phyloP scores from a whole-genome alignment of 2,888 invertebrate genomes.

The Dermolepida albohirtum region DNA sequence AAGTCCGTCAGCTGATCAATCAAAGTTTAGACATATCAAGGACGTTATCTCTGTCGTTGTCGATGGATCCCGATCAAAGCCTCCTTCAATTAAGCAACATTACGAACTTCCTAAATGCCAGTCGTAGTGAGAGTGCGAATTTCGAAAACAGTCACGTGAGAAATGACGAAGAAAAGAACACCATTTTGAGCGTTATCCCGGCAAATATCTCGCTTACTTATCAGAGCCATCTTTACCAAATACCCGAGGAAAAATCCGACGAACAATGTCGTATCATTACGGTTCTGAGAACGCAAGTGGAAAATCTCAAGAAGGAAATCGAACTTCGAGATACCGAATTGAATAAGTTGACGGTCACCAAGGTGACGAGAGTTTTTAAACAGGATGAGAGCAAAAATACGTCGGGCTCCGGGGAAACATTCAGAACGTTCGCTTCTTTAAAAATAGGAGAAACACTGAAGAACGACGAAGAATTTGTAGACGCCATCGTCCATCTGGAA shows the following conservation, averaged over 20 bases:
- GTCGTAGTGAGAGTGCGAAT: conserved; percentile 54
- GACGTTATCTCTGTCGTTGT: conserved; percentile 64
- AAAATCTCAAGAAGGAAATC: conserved; percentile 61
- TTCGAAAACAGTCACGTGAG: conserved; percentile 57
- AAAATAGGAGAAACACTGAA: conserved; percentile 47
- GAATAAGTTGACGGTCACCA: conserved; percentile 50
- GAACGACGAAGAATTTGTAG: conserved; percentile 49
- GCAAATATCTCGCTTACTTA: conserved; percentile 58
- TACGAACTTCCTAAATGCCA: conserved; percentile 63
- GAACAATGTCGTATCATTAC: conserved; percentile 54
- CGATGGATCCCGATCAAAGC: conserved; percentile 66
- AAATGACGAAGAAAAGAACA: conserved; percentile 46
- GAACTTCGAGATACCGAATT: conserved; percentile 61
- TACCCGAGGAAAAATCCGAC: conserved; percentile 38
- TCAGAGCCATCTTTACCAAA: conserved; percentile 55
- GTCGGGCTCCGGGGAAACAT: conserved; percentile 43
- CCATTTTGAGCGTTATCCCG: conserved; percentile 35
- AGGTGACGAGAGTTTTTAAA: neutral
- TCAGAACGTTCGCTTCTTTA: conserved; percentile 16
- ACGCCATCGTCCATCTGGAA: conserved; percentile 46
- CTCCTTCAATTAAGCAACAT: conserved; percentile 66
- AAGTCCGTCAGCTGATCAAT: conserved; percentile 69
- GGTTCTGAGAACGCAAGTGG: conserved; percentile 60
- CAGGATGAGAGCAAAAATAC: neutral
- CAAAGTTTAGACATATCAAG: conserved; percentile 69